Percentiles rank a stretch among this genome's conserved stretches.
Evolutionary conservation across 2,113 vertebrate species (phyloP).

Genomic region (Aldabrachelys gigantea): DNA sequence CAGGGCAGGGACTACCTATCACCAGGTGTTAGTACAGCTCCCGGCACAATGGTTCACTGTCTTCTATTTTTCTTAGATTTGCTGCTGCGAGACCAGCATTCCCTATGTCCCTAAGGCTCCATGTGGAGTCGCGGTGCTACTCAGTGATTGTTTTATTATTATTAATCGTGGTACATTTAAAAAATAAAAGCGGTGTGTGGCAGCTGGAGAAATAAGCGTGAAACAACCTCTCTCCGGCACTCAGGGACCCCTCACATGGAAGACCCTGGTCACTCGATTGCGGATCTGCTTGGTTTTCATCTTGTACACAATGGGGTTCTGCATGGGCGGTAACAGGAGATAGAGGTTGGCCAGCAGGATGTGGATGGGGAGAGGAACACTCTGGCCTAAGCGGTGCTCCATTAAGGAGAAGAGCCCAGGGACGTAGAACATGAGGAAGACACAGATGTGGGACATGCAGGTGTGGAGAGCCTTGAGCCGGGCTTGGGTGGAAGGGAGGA

Average conservation of each 20-base stretch:
- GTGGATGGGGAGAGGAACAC: conserved; percentile 9
- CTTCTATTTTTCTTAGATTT: no score
- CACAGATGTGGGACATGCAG: background rate
- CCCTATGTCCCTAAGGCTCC: no score
- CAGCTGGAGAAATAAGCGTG: background rate
- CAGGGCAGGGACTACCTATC: no score
- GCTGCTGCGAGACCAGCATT: no score
- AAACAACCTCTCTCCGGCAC: background rate
- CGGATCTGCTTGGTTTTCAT: conserved; percentile 52
- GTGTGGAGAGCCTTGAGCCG: background rate
- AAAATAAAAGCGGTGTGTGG: no score
- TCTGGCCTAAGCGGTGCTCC: conserved; percentile 11
- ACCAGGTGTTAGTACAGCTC: no score
- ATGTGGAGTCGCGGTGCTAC: no score
- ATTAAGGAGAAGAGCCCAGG: conserved; percentile 54
- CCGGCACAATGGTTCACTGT: no score
- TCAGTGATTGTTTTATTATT: no score
- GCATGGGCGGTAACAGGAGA: conserved; percentile 34
- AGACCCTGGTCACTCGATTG: background rate
- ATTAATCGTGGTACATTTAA: no score
- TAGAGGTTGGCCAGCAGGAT: conserved; percentile 55
- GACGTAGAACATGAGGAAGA: conserved; percentile 9
- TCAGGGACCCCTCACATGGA: background rate
- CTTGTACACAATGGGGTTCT: conserved; percentile 58
- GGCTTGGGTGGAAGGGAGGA: background rate